Conservation (phyloP, 2,797 vertebrate species). For the Phalanger gymnotis region DNA sequence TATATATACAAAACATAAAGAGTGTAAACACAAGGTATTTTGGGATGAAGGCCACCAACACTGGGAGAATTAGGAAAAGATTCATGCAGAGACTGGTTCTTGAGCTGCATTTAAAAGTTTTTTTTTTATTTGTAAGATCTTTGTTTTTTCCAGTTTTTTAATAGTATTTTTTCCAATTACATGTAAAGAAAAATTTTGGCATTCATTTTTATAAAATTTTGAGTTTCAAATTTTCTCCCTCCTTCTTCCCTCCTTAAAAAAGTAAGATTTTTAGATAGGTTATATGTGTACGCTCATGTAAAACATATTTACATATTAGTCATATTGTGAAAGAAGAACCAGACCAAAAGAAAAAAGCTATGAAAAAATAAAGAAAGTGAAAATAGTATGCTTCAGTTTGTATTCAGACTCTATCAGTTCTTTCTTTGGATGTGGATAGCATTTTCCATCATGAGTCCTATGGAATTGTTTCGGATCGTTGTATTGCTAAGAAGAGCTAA, state of each 20-base stretch:
- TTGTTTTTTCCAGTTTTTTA: too few species aligned
- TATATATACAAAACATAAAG: neutral
- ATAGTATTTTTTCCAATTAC: too few species aligned
- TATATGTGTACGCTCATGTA: neutral
- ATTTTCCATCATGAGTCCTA: neutral
- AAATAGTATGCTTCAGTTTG: neutral
- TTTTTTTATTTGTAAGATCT: too few species aligned
- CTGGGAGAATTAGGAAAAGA: too few species aligned
- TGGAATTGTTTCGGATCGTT: neutral
- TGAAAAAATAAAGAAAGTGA: neutral
- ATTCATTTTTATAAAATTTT: neutral
- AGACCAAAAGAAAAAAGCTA: neutral
- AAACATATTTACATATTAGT: neutral
- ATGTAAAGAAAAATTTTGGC: too few species aligned
- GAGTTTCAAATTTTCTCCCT: neutral
- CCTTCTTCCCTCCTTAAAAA: neutral
- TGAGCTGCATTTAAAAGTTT: too few species aligned
- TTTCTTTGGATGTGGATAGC: neutral
- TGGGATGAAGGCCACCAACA: too few species aligned
- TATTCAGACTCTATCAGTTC: neutral
- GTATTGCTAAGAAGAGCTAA: neutral
- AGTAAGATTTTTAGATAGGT: neutral
- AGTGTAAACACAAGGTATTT: neutral
- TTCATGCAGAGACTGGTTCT: too few species aligned
- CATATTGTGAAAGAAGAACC: neutral